Conservation (phyloP, 2,797 vertebrate genomes). For the Synanceia verrucosa region DNA sequence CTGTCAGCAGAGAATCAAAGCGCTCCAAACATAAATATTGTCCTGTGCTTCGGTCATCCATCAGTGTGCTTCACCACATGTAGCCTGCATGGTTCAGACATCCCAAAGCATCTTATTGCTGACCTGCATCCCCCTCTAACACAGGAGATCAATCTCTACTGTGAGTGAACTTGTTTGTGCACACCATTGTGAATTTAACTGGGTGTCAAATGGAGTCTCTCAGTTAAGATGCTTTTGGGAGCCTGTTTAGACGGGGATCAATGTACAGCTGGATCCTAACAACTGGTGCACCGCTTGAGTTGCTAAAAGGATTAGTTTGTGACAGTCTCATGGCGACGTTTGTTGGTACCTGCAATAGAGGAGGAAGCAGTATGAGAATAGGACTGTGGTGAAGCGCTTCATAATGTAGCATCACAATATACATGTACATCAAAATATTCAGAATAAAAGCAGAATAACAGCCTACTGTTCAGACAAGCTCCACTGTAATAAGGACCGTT, state of each 20-base stretch:
- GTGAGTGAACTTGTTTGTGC: not conserved
- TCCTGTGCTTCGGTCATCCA: slow-evolving; percentile 10
- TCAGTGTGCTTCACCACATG: slow-evolving; percentile 16
- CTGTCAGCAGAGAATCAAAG: slow-evolving; percentile 42
- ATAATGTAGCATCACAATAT: not conserved
- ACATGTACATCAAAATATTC: not conserved
- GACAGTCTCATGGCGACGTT: slow-evolving; percentile 28
- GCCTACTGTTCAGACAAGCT: no score
- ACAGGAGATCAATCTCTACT: not conserved
- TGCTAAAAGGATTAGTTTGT: slow-evolving; percentile 6
- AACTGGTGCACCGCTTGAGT: not conserved
- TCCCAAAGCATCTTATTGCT: slow-evolving; percentile 30
- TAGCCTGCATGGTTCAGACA: slow-evolving; percentile 25
- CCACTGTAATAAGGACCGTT: no score
- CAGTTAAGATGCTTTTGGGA: slow-evolving; percentile 13
- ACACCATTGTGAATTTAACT: not conserved
- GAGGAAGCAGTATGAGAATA: not conserved
- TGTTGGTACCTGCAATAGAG: slow-evolving; percentile 55
- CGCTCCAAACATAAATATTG: slow-evolving; percentile 17
- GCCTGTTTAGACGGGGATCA: slow-evolving; percentile 31
- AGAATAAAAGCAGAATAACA: no score
- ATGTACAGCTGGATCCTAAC: slow-evolving; percentile 5
- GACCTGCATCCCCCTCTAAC: not conserved
- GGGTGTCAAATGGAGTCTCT: not conserved
- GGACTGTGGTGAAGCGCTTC: not conserved